Base-by-base conservation (phyloP, 2,113 vertebrate species). In the Procavia capensis region DNA sequence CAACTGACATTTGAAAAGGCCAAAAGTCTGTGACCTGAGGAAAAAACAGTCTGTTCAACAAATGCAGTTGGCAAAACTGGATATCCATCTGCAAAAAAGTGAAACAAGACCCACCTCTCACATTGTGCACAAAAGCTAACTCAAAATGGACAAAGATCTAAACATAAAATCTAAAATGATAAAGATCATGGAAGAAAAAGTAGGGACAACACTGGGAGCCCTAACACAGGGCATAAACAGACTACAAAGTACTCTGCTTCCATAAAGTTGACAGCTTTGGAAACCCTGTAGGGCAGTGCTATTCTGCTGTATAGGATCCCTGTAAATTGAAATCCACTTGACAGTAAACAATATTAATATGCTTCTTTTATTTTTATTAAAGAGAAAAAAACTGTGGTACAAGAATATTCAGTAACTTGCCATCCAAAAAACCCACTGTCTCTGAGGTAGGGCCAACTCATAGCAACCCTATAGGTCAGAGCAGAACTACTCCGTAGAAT, bases 141-240 rank as follows among this genome's bases (percentile, higher is more conserved):
- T n/a, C n/a, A n/a, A n/a, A n/a, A n/a, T n/a, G n/a, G n/a, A n/a
- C n/a, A n/a, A n/a, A n/a, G n/a, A n/a, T n/a, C n/a, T n/a, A n/a
- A n/a, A n/a, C n/a, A n/a, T 72, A 36, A 20, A 7, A 2, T 19
- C 19, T 39, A 7, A 20, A 3, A 11, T 54, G 50, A 6, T 72
- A 72, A 72, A n/a, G n/a, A n/a, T n/a, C n/a, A 19, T 16, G 19
- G 39, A 72, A 72, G 36, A n/a, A n/a, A n/a, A n/a, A n/a, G 70
- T 39, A 20, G 3, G 20, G 2, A 39, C 8, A 3, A 2, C 8
- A 22, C 70, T 9, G 39, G 36, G 7, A 1, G 8, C 70, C 24
- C 19, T 4, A n/a, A n/a, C n/a, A n/a, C n/a, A n/a, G n/a, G n/a
- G 22, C 2, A 9, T 20, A 36, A 70, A 34, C n/a, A 16, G 36